Conservation (phyloP, 1,140 invertebrate genomes). For the Drosophila azteca region DNA sequence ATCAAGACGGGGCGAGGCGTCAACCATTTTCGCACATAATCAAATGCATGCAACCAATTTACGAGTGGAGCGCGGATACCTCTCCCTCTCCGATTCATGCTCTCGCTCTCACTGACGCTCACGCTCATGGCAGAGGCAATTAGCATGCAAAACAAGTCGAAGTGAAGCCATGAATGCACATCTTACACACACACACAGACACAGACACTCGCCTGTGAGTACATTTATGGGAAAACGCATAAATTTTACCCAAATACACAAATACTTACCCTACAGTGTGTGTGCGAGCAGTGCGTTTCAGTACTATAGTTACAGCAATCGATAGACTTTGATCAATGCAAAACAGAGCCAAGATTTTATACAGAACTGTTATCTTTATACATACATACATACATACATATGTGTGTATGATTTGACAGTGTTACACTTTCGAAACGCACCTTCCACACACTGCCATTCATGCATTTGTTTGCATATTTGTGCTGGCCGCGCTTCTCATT, state of each 20-base stretch:
- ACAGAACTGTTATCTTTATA: no score
- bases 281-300: slow-evolving; percentile 1
- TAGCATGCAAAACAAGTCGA: slow-evolving; percentile 77
- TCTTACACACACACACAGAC: slow-evolving; percentile 37
- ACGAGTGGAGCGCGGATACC: slow-evolving; percentile 9
- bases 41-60: slow-evolving; percentile 63
- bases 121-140: slow-evolving; percentile 51
- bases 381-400: no score
- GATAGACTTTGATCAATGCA: no score
- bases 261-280: slow-evolving; percentile 19
- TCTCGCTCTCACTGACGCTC: slow-evolving; percentile 2
- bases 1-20: slow-evolving; percentile 27
- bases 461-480: slow-evolving; percentile 57
- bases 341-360: no score
- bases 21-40: slow-evolving; percentile 61
- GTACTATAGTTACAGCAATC: no score
- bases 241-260: slow-evolving; percentile 51
- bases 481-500: slow-evolving; percentile 57
- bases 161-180: slow-evolving; percentile 66
- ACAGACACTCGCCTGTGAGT: slow-evolving; percentile 1
- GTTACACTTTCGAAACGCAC: not conserved
- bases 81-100: not conserved
- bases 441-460: slow-evolving; percentile 7
- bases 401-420: not conserved
- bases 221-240: slow-evolving; percentile 70